Evolutionary conservation across 2,888 invertebrate genomes (phyloP).

Genomic region (Prionchulus punctatus): DNA sequence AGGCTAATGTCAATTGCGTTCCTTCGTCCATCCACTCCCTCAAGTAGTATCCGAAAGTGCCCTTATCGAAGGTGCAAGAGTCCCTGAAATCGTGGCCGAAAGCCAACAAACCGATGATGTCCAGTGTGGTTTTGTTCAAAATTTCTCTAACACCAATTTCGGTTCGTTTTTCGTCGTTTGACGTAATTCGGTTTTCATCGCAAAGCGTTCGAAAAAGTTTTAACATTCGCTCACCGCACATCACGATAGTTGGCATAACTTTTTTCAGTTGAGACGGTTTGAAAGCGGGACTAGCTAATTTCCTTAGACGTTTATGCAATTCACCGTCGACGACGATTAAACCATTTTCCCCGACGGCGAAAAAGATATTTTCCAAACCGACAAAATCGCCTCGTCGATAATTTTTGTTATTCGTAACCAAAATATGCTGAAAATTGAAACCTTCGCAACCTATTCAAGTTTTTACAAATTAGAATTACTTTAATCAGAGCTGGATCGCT

Average conservation of each 20-base stretch:
- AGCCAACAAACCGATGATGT: background rate
- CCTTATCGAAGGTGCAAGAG: too few species aligned
- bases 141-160: background rate
- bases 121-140: background rate
- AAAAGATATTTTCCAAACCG: background rate
- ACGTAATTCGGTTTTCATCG: background rate
- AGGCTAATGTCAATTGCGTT: background rate
- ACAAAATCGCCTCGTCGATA: background rate
- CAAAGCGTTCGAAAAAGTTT: too few species aligned
- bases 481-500: too few species aligned
- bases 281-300: conserved; percentile 5
- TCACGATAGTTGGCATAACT: background rate
- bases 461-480: too few species aligned
- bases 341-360: conserved; percentile 1
- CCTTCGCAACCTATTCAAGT: too few species aligned
- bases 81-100: conserved; percentile 5
- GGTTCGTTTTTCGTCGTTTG: background rate
- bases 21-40: background rate
- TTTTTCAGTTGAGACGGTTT: background rate
- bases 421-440: background rate
- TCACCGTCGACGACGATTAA: background rate
- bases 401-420: background rate
- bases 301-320: conserved; percentile 1
- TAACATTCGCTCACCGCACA: background rate
- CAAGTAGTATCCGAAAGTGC: too few species aligned